Evolutionary conservation across 2,113 vertebrate species (phyloP).

Genomic region (Ptilonorhynchus violaceus): DNA sequence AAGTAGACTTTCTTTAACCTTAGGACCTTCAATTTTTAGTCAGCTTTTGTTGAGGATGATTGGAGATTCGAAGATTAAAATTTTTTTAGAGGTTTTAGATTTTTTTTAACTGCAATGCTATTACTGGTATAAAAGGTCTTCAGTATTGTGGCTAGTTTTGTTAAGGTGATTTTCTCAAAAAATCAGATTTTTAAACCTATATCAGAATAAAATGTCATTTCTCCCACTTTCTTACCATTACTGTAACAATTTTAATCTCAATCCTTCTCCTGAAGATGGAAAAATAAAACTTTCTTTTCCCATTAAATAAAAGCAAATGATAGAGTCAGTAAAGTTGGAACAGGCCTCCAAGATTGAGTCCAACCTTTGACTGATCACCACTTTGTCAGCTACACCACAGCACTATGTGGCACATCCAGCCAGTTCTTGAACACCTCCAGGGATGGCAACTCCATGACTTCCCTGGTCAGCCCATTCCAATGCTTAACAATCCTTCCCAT

Average conservation of each 20-base stretch:
- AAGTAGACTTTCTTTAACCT: not conserved
- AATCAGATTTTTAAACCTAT: not conserved
- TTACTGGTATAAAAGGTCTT: not conserved
- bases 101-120: not conserved
- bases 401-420: not conserved
- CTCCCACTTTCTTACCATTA: not conserved
- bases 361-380: fast-evolving
- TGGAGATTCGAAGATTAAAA: not conserved
- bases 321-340: not conserved
- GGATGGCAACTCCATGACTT: fast-evolving
- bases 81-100: not conserved
- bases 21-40: not conserved
- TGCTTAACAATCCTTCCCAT: not conserved
- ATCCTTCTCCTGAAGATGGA: not conserved
- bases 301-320: not conserved
- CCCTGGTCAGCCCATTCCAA: not conserved
- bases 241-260: not conserved
- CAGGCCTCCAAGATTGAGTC: not conserved
- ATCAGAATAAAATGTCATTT: not conserved
- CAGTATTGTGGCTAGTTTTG: not conserved
- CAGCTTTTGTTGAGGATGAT: not conserved
- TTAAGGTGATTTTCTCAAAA: not conserved
- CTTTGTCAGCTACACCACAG: not conserved
- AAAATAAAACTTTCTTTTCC: not conserved
- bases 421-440: not conserved